A percentile compares a stretch with the other conserved stretches of the same genome.
Evolutionary conservation across 2,113 vertebrate genomes (phyloP).

Genomic region (Tachysurus fulvidraco): DNA sequence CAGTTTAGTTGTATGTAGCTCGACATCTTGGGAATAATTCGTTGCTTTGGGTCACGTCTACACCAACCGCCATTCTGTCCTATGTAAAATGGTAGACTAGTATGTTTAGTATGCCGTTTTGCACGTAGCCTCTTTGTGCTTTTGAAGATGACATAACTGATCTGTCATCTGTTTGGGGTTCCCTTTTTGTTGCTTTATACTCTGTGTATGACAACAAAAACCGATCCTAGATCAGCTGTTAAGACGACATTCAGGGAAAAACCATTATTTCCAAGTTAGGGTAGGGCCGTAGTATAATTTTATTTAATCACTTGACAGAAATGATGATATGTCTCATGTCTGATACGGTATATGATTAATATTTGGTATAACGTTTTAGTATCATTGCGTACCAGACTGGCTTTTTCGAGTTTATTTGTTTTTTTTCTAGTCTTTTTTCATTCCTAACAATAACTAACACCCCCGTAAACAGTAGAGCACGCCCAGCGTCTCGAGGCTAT

Average conservation of each 20-base stretch:
- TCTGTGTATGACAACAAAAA: neutral
- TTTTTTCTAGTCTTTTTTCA: neutral
- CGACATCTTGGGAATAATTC: neutral
- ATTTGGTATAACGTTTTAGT: accelerated
- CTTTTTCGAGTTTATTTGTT: neutral
- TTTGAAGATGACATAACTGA: neutral
- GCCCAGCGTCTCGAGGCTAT: constrained; percentile 37
- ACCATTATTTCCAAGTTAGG: neutral
- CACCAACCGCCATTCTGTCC: neutral
- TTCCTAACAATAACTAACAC: neutral
- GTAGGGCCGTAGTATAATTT: neutral
- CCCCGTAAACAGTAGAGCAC: neutral
- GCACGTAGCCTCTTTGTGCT: constrained; percentile 29
- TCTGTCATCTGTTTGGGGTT: neutral
- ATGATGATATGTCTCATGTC: neutral
- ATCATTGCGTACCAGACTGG: neutral
- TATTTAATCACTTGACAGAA: no score
- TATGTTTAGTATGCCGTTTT: neutral
- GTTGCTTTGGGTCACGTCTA: neutral
- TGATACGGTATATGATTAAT: neutral
- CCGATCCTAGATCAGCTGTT: constrained; percentile 21
- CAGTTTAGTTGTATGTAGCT: neutral
- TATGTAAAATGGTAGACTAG: neutral
- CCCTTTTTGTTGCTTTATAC: neutral
- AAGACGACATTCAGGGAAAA: neutral